phyloP scores from a whole-genome alignment of 2,888 invertebrate species.

The Serrognathus titanus region DNA sequence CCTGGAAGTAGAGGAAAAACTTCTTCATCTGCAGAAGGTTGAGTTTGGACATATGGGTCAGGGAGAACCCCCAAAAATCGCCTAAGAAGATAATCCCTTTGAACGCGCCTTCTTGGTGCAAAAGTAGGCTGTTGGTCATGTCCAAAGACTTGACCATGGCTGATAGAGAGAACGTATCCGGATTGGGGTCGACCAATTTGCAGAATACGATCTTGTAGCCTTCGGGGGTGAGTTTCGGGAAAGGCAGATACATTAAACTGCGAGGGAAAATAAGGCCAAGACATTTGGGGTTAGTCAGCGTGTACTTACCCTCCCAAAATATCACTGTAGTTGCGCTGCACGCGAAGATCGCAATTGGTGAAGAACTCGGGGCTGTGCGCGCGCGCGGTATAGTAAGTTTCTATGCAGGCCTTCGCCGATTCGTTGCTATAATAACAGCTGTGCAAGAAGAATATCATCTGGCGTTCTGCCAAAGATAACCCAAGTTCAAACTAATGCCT shows the following conservation, averaged over 20 bases:
- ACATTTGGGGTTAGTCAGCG: too few species aligned
- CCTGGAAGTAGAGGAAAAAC: conserved; percentile 63
- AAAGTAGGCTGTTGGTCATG: conserved; percentile 60
- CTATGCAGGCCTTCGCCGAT: conserved; percentile 32
- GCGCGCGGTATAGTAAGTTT: conserved; percentile 34
- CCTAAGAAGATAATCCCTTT: conserved; percentile 61
- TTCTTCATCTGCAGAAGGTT: conserved; percentile 62
- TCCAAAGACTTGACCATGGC: conserved; percentile 53
- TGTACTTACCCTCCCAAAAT: conserved; percentile 10
- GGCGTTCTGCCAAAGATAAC: conserved; percentile 19
- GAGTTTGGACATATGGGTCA: conserved; percentile 62
- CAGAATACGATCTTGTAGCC: conserved; percentile 36
- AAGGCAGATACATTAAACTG: background rate
- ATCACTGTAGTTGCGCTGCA: background rate
- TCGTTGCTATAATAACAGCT: conserved; percentile 61
- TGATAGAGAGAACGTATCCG: conserved; percentile 57
- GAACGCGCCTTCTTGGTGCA: conserved; percentile 51
- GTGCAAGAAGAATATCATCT: conserved; percentile 62
- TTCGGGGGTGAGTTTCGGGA: conserved; percentile 30
- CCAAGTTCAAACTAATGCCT: conserved; percentile 4
- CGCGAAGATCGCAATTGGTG: conserved; percentile 42
- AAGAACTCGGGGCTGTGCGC: conserved; percentile 37
- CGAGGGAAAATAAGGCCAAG: background rate
- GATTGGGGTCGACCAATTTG: conserved; percentile 52
- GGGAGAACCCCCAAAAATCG: conserved; percentile 58